phyloP scores from a whole-genome alignment of 2,797 vertebrate species.

The Malurus splendens region DNA sequence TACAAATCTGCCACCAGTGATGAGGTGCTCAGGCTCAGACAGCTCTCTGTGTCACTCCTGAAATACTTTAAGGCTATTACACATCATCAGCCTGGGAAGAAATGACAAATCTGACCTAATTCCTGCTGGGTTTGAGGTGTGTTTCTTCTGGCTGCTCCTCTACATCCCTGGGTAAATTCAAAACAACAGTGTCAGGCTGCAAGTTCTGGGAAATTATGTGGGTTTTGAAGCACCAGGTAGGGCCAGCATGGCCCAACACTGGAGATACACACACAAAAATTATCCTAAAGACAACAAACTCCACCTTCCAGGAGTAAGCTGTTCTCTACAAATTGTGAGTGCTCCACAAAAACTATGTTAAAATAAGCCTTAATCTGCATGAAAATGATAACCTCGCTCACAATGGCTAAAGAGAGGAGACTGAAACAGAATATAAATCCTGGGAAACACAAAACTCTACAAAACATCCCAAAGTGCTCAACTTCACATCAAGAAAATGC shows the following conservation, averaged over 20 bases:
- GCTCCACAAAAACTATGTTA: not conserved
- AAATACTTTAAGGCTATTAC: not conserved
- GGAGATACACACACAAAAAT: not conserved
- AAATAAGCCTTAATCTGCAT: not conserved
- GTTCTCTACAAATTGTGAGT: not conserved
- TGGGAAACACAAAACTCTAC: not conserved
- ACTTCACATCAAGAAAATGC: not conserved
- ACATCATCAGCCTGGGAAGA: not conserved
- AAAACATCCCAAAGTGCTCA: not conserved
- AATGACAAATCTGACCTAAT: not conserved
- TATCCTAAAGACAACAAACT: not conserved
- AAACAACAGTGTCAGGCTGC: not conserved
- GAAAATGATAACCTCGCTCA: not conserved
- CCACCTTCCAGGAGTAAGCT: not conserved
- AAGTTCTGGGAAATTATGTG: not conserved
- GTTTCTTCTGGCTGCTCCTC: not conserved
- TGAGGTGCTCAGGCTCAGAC: not conserved
- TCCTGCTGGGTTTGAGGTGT: not conserved
- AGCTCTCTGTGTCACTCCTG: not conserved
- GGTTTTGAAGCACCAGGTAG: not conserved
- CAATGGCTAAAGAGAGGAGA: not conserved
- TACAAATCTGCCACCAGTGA: not conserved
- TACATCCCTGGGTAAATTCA: not conserved
- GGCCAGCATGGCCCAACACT: not conserved
- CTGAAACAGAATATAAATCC: not conserved